Conservation (phyloP, 2,888 invertebrate genomes). For the Lasioglossum vierecki region DNA sequence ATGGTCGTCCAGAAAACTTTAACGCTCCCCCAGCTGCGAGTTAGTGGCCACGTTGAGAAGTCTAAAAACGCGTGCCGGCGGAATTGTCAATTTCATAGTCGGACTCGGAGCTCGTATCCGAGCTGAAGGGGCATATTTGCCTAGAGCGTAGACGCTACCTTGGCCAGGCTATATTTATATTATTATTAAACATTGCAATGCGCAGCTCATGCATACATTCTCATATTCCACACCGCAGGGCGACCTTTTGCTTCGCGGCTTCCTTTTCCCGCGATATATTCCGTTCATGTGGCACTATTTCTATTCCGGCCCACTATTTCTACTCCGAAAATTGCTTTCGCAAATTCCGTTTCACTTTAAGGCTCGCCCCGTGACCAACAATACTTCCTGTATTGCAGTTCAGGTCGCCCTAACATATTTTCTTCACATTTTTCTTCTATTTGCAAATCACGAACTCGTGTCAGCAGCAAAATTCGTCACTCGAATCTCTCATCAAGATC, state of each 20-base stretch:
- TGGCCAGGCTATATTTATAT: slow-evolving; percentile 74
- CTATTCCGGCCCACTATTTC: slow-evolving; percentile 33
- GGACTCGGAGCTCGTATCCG: slow-evolving; percentile 71
- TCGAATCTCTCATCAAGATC: background rate
- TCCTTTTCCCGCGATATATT: slow-evolving; percentile 54
- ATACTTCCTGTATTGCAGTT: background rate
- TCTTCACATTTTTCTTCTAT: background rate
- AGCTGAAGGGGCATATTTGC: slow-evolving; percentile 70
- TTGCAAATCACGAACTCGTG: background rate
- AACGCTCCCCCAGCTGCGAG: slow-evolving; percentile 26
- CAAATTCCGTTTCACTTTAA: slow-evolving; percentile 9
- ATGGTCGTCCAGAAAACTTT: background rate
- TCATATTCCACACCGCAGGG: slow-evolving; percentile 62
- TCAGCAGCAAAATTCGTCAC: background rate
- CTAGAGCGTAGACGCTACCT: slow-evolving; percentile 54
- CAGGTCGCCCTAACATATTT: background rate
- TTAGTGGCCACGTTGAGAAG: slow-evolving; percentile 32
- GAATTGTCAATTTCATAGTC: slow-evolving; percentile 76
- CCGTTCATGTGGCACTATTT: slow-evolving; percentile 46
- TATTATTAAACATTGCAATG: slow-evolving; percentile 79
- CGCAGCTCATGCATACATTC: slow-evolving; percentile 76
- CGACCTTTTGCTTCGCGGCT: slow-evolving; percentile 25
- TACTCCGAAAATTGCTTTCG: background rate
- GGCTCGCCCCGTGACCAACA: background rate
- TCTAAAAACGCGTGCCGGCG: slow-evolving; percentile 29